Conservation (phyloP, 2,113 vertebrate species). For the Anolis carolinensis region DNA sequence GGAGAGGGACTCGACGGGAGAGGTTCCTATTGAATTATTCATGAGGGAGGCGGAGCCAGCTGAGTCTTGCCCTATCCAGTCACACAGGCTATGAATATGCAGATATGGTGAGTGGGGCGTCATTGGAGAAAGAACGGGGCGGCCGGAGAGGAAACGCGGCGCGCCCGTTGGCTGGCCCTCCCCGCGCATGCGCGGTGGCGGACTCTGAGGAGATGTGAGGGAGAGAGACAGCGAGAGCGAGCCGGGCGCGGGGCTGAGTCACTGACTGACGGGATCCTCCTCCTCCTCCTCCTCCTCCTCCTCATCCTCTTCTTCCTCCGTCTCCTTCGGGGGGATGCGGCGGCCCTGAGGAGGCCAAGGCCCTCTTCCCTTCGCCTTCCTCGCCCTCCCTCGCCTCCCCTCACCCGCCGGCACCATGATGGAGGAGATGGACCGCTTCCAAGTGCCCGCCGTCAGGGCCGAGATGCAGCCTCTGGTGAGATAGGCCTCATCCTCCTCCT, state of each 20-base stretch:
- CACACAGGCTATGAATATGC: background rate
- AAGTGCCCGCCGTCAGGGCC: constrained; percentile 90
- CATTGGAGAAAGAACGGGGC: background rate
- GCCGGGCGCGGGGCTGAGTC: constrained; percentile 70
- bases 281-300: too few relatives aligned
- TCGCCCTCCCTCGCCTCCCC: background rate
- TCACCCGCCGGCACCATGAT: constrained; percentile 83
- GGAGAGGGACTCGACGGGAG: background rate
- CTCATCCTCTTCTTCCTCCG: background rate
- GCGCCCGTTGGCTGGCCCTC: constrained; percentile 15
- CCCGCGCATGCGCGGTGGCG: constrained; percentile 61
- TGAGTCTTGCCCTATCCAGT: background rate
- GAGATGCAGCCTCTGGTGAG: constrained; percentile 95
- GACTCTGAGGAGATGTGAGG: constrained; percentile 54
- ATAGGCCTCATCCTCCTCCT: background rate
- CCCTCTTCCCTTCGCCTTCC: background rate
- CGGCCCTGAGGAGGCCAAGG: background rate
- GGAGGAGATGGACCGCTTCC: constrained; percentile 95
- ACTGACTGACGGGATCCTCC: constrained; percentile 66
- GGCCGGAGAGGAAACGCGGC: constrained; percentile 22
- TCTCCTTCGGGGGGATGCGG: background rate
- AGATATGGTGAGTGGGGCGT: background rate
- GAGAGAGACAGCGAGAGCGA: constrained; percentile 17
- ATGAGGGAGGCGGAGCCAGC: too few relatives aligned
- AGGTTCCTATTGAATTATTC: background rate